A percentile compares a stretch with the other conserved stretches of the same genome.
phyloP scores from a whole-genome alignment of 2,888 invertebrate species.

The Aspidiotus rigidus region DNA sequence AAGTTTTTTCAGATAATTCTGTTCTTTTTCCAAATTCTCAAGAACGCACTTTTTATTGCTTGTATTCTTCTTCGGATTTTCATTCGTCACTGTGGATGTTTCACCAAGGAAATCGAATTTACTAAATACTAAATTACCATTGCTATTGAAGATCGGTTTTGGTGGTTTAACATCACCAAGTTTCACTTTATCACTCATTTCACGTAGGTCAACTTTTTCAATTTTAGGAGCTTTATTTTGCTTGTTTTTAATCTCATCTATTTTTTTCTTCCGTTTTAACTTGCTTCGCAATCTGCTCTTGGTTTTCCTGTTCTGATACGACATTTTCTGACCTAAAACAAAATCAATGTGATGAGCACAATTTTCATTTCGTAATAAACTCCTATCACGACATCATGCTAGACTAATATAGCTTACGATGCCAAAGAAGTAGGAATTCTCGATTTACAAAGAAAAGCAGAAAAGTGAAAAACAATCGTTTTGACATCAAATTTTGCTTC shows the following conservation, averaged over 20 bases:
- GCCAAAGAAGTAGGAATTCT: no score
- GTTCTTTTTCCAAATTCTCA: slow-evolving; percentile 65
- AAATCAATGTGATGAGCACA: no score
- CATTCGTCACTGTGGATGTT: slow-evolving; percentile 36
- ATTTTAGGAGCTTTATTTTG: slow-evolving; percentile 43
- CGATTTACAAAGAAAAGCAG: no score
- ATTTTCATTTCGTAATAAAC: no score
- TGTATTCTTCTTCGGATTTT: slow-evolving; percentile 6
- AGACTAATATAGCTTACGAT: no score
- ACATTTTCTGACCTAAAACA: slow-evolving; percentile 44
- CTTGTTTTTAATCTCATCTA: slow-evolving; percentile 47
- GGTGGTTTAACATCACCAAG: slow-evolving; percentile 71
- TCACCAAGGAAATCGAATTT: slow-evolving; percentile 38
- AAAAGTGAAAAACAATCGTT: no score
- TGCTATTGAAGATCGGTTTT: slow-evolving; percentile 35
- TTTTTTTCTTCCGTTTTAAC: slow-evolving; percentile 57
- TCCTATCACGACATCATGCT: no score
- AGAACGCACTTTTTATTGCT: slow-evolving; percentile 56
- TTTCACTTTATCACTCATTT: slow-evolving; percentile 49
- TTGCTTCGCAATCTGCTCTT: slow-evolving; percentile 60
- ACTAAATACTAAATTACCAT: slow-evolving; percentile 38
- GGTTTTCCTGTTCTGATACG: slow-evolving; percentile 55
- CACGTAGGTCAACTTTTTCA: slow-evolving; percentile 39
- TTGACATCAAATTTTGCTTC: no score
- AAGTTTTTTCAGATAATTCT: slow-evolving; percentile 61